Conservation (phyloP, 2,113 vertebrate species). For the Nyctibius bracteatus region DNA sequence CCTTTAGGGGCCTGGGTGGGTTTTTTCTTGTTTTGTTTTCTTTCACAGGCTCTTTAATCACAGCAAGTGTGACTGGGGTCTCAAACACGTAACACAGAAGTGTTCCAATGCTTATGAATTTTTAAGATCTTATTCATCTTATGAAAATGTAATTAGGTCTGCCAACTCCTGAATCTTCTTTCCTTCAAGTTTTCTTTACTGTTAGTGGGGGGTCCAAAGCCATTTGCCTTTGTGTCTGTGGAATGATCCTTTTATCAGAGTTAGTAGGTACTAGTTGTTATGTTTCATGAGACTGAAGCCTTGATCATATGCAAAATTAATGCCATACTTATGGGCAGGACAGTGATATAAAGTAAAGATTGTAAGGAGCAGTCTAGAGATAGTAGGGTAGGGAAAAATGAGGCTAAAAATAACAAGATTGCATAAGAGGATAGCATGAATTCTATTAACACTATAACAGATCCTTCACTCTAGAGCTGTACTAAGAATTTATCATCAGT, state of each 20-base stretch:
- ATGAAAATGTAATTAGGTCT: neutral
- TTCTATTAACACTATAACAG: neutral
- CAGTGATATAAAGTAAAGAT: neutral
- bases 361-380: neutral
- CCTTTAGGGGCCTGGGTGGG: neutral
- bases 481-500: neutral
- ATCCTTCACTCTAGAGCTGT: neutral
- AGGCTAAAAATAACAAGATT: neutral
- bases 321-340: neutral
- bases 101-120: slow-evolving; percentile 17
- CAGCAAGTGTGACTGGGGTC: neutral
- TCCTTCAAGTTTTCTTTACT: slow-evolving; percentile 2
- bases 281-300: neutral
- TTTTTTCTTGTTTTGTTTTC: neutral
- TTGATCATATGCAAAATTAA: neutral
- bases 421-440: neutral
- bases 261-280: neutral
- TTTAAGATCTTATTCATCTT: slow-evolving; percentile 30
- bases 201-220: slow-evolving; percentile 27
- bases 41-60: slow-evolving; percentile 38
- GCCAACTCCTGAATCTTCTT: neutral
- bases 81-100: neutral
- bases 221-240: neutral
- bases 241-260: neutral
- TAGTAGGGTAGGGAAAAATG: neutral